Conservation (phyloP, 1,140 invertebrate genomes). For the Acromyrmex echinatior region DNA sequence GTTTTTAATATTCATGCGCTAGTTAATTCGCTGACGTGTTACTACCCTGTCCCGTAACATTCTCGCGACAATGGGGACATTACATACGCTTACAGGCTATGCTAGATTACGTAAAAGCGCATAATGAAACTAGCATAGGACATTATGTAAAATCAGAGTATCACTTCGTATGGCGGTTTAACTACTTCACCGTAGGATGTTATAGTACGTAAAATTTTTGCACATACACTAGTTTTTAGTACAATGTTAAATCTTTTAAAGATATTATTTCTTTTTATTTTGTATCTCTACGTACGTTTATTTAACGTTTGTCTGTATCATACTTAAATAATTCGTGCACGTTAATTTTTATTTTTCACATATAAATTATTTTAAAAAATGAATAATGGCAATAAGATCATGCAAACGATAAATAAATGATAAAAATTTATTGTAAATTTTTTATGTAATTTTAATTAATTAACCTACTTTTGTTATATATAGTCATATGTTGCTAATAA, state of each 20-base stretch:
- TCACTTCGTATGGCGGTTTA: slow-evolving; percentile 7
- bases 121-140: slow-evolving; percentile 18
- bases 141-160: not conserved
- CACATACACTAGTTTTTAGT: not conserved
- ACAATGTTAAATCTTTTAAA: not conserved
- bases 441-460: slow-evolving; percentile 10
- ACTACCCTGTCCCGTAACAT: slow-evolving; percentile 18
- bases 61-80: slow-evolving; percentile 22
- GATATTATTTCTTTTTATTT: not conserved
- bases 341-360: not conserved
- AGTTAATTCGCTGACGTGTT: slow-evolving; percentile 49
- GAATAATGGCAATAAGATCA: not conserved
- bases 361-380: not conserved
- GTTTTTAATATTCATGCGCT: slow-evolving; percentile 42
- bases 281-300: not conserved
- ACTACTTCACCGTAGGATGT: not conserved
- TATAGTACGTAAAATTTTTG: not conserved
- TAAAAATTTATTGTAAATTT: not conserved
- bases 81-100: not conserved
- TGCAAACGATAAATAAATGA: not conserved
- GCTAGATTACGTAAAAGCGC: slow-evolving; percentile 16
- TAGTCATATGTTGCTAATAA: slow-evolving; percentile 7
- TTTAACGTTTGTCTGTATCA: not conserved
- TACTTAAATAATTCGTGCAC: not conserved
- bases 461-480: not conserved